These are phyloP conservation scores for Dicrurus megarhynchus DNA, from an alignment of 2,113 vertebrate species.

Conservation along the genomic window DNA sequence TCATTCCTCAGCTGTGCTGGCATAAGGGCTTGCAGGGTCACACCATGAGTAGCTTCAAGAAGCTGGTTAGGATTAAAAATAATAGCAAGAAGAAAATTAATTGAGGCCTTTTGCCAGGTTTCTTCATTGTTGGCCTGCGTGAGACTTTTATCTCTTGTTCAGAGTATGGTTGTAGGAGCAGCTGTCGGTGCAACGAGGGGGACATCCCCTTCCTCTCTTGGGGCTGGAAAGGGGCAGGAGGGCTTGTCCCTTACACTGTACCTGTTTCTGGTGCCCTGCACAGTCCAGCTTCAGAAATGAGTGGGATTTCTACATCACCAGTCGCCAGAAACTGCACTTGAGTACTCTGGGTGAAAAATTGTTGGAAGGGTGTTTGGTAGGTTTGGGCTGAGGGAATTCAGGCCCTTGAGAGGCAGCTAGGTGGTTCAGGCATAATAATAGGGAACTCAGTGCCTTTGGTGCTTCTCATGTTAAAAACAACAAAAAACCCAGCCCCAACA, in stretches of 20 bases:
- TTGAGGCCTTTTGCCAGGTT: not conserved
- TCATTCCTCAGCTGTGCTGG: not conserved
- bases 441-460: not conserved
- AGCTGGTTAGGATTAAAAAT: not conserved
- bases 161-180: not conserved
- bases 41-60: not conserved
- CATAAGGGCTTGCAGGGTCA: not conserved
- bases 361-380: not conserved
- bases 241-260: accelerated
- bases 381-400: not conserved
- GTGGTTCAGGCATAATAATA: not conserved
- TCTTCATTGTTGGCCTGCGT: not conserved
- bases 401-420: not conserved
- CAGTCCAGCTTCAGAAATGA: not conserved
- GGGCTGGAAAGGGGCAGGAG: not conserved
- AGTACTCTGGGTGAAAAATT: not conserved
- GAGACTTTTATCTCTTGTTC: not conserved
- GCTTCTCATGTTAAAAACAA: not conserved
- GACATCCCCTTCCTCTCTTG: not conserved
- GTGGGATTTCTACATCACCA: not conserved
- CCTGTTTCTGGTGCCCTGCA: not conserved
- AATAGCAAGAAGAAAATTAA: not conserved
- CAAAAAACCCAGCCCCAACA: accelerated
- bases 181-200: accelerated
- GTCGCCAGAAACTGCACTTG: not conserved